A percentile compares a stretch with the other conserved stretches of the same genome.
These are phyloP conservation scores for Echinops telfairi DNA, from an alignment of 2,113 vertebrate genomes.

Conservation along the genomic window DNA sequence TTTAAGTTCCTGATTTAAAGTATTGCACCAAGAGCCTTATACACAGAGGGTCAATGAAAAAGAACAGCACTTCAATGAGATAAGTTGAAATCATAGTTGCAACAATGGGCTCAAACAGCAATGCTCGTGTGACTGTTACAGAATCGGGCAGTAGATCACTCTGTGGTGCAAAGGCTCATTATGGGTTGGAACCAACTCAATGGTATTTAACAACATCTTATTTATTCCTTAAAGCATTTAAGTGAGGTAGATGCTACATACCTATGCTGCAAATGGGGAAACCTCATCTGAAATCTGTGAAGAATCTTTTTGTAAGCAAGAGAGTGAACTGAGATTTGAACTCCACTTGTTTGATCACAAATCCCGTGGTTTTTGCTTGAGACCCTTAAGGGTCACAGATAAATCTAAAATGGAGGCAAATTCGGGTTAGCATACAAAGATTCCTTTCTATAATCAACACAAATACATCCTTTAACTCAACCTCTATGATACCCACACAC, in stretches of 20 bases:
- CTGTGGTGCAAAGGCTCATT: background rate
- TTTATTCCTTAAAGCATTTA: background rate
- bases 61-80: no score
- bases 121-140: no score
- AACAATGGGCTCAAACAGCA: no score
- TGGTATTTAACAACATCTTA: background rate
- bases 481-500: background rate
- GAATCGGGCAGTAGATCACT: no score
- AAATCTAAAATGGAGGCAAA: background rate
- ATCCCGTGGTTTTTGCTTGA: conserved; percentile 9
- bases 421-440: background rate
- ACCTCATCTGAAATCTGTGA: background rate
- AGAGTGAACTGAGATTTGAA: conserved; percentile 18
- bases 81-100: no score
- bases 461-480: background rate
- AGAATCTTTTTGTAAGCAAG: background rate
- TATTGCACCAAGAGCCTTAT: background rate
- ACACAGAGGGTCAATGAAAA: no score
- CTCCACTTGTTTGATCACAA: background rate
- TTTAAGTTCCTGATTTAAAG: background rate
- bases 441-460: background rate
- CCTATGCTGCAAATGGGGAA: background rate
- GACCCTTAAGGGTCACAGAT: background rate
- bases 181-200: background rate
- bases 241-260: background rate